Percentiles rank a stretch among this genome's conserved stretches.
Evolutionary conservation across 2,797 vertebrate species (phyloP).

Genomic region (Artibeus jamaicensis): DNA sequence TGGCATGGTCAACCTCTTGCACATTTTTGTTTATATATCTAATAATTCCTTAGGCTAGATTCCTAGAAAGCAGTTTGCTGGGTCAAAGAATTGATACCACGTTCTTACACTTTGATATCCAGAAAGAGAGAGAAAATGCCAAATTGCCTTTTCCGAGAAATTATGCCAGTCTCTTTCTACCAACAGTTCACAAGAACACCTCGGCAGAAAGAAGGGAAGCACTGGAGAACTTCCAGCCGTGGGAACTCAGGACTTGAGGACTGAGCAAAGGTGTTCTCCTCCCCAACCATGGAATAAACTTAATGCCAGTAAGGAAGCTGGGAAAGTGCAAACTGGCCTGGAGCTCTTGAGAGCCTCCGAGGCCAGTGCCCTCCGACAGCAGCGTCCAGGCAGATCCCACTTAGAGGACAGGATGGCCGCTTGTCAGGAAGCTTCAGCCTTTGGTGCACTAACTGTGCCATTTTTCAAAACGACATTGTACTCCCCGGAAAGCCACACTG

Average conservation of each 20-base stretch:
- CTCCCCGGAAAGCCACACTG: neutral
- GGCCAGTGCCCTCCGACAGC: neutral
- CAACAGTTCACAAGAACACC: neutral
- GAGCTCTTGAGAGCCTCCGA: neutral
- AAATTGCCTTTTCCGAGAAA: neutral
- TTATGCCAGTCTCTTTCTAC: neutral
- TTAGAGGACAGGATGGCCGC: neutral
- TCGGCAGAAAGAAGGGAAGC: neutral
- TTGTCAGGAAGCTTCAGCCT: neutral
- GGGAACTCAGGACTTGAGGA: neutral
- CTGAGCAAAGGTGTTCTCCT: neutral
- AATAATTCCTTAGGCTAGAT: neutral
- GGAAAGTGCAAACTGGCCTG: neutral
- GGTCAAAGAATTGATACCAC: neutral
- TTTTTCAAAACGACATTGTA: neutral
- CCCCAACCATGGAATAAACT: neutral
- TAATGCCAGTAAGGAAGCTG: neutral
- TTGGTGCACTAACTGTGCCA: neutral
- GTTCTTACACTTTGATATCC: neutral
- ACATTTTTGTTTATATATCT: neutral
- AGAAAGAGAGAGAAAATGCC: neutral
- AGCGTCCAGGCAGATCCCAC: neutral
- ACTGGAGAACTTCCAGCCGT: neutral
- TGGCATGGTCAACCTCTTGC: neutral
- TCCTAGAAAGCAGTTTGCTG: slow-evolving; percentile 7